These are phyloP conservation scores for Stichopus chloronotus DNA, from an alignment of 35 echinoderm and acorn worm species.

Conservation along the genomic window DNA sequence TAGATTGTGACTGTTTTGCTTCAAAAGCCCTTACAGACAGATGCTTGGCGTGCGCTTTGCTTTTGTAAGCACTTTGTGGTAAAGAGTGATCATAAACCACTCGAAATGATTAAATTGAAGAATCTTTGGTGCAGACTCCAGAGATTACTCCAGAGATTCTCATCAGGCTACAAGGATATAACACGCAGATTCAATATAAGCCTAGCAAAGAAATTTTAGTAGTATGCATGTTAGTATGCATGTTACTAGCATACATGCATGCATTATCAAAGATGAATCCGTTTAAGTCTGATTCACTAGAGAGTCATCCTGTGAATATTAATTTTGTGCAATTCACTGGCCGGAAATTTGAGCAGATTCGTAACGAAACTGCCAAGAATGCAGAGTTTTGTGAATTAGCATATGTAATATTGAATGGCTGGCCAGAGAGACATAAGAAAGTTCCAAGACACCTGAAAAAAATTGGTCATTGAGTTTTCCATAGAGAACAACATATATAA, in stretches of 20 bases:
- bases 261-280: slow-evolving; percentile 34
- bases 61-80: slow-evolving; percentile 63
- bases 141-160: slow-evolving; percentile 48
- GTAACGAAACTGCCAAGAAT: slow-evolving; percentile 23
- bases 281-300: not conserved
- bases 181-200: slow-evolving; percentile 47
- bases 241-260: slow-evolving; percentile 37
- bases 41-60: slow-evolving; percentile 66
- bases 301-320: not conserved
- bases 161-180: slow-evolving; percentile 51
- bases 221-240: not conserved
- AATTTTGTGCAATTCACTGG: slow-evolving; percentile 41
- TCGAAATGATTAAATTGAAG: slow-evolving; percentile 73
- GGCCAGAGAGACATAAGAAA: slow-evolving; percentile 15
- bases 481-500: slow-evolving; percentile 65
- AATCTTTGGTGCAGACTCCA: slow-evolving; percentile 57
- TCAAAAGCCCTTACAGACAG: slow-evolving; percentile 58
- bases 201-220: slow-evolving; percentile 35
- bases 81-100: slow-evolving; percentile 64
- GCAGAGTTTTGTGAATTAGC: slow-evolving; percentile 16
- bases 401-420: slow-evolving; percentile 11
- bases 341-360: not conserved
- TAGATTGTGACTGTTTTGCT: slow-evolving; percentile 42
- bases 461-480: slow-evolving; percentile 24
- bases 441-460: not conserved